Percentiles rank a stretch among this genome's conserved stretches.
Evolutionary conservation across 2,888 invertebrate species (phyloP).

Genomic region (Oligia fasciuncula): DNA sequence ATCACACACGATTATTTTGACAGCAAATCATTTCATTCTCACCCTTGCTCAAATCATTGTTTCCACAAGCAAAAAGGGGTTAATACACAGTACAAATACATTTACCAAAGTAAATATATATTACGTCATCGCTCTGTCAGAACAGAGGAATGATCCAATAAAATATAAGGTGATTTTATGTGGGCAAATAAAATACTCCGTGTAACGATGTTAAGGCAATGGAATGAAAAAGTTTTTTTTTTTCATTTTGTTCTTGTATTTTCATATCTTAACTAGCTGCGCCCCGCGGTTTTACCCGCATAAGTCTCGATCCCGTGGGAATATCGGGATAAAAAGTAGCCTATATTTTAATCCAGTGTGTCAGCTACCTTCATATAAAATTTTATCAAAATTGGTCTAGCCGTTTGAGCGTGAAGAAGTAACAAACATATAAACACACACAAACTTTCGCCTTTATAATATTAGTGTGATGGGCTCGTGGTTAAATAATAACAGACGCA

Average conservation of each 20-base stretch:
- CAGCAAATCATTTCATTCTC: slow-evolving; percentile 21
- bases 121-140: slow-evolving; percentile 41
- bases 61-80: slow-evolving; percentile 49
- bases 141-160: slow-evolving; percentile 32
- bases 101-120: slow-evolving; percentile 55
- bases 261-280: not conserved
- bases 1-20: not conserved
- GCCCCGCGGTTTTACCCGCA: no score
- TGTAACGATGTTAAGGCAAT: not conserved
- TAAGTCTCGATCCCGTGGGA: no score
- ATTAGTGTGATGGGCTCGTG: not conserved
- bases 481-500: not conserved
- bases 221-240: slow-evolving; percentile 7
- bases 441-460: no score
- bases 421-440: no score
- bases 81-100: slow-evolving; percentile 50
- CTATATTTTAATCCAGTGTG: no score
- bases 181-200: slow-evolving; percentile 21
- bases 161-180: slow-evolving; percentile 36
- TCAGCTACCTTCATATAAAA: no score
- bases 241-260: slow-evolving; percentile 26
- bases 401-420: no score
- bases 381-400: no score
- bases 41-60: slow-evolving; percentile 46
- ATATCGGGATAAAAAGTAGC: no score